A percentile compares a stretch with the other conserved stretches of the same genome.
These are phyloP conservation scores for Homalodisca vitripennis DNA, from an alignment of 1,140 invertebrate species.

Conservation along the genomic window DNA sequence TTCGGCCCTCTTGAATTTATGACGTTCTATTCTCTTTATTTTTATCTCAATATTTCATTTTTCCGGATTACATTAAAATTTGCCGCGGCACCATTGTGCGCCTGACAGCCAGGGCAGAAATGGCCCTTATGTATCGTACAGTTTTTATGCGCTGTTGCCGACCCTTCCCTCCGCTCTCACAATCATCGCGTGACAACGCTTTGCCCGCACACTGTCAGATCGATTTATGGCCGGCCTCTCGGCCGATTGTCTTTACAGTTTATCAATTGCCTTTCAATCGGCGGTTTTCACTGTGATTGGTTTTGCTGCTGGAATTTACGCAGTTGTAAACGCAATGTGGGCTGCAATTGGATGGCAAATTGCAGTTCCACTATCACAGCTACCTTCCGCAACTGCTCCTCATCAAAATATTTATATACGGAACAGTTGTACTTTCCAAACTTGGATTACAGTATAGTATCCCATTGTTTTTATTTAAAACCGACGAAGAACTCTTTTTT, in stretches of 20 bases:
- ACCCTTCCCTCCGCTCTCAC: neutral
- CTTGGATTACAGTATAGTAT: no score
- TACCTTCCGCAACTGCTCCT: no score
- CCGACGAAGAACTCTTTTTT: no score
- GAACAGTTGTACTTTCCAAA: no score
- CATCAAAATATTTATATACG: no score
- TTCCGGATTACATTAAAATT: conserved; percentile 37
- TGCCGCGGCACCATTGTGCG: conserved; percentile 25
- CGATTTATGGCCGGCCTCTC: neutral
- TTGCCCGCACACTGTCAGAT: neutral
- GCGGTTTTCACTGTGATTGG: neutral
- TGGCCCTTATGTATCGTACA: conserved; percentile 31
- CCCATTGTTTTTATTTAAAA: no score
- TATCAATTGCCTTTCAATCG: neutral
- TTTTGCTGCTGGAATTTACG: neutral
- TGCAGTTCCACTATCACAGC: no score
- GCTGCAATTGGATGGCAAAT: no score
- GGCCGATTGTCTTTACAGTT: neutral
- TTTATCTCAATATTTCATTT: conserved; percentile 41
- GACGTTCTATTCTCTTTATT: conserved; percentile 38
- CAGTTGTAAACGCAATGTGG: no score
- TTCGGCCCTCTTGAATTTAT: conserved; percentile 36
- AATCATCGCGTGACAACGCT: neutral
- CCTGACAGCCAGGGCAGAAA: conserved; percentile 30
- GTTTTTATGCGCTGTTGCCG: conserved; percentile 2